These are phyloP conservation scores for Hydrocynus forskahlii DNA, from an alignment of 2,797 vertebrate species.

Conservation along the genomic window DNA sequence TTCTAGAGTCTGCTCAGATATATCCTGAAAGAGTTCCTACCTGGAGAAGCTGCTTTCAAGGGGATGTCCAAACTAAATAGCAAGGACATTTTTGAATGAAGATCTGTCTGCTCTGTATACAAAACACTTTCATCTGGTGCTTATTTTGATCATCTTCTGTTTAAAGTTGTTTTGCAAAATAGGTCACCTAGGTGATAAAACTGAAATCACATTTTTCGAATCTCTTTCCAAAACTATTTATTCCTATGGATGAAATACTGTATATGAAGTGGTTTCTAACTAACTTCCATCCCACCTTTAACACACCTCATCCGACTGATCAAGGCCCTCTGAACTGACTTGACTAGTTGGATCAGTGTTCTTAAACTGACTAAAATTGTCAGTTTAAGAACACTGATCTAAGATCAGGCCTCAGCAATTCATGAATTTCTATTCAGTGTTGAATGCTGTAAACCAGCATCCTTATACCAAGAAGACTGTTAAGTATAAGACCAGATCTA, in stretches of 20 bases:
- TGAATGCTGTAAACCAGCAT: neutral
- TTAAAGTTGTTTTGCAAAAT: too few species aligned
- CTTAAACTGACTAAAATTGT: too few species aligned
- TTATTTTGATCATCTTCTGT: too few species aligned
- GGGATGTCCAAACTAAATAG: conserved; percentile 36
- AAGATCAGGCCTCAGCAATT: neutral
- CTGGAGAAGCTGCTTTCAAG: conserved; percentile 65
- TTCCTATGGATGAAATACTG: too few species aligned
- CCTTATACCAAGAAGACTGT: neutral
- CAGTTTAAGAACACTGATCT: neutral
- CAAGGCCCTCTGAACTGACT: neutral
- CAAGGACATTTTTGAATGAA: conserved; percentile 23
- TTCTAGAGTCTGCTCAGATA: conserved; percentile 67
- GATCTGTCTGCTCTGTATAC: too few species aligned
- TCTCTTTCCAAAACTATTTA: too few species aligned
- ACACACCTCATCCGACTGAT: neutral
- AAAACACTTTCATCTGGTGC: too few species aligned
- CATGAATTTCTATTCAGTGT: neutral
- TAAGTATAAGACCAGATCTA: neutral
- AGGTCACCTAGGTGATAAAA: too few species aligned
- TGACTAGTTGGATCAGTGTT: neutral
- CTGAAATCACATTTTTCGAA: too few species aligned
- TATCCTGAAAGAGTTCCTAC: conserved; percentile 71
- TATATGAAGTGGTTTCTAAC: neutral
- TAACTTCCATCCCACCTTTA: neutral